These are phyloP conservation scores for Odontomachus brunneus DNA, from an alignment of 1,140 invertebrate genomes.

Conservation along the genomic window DNA sequence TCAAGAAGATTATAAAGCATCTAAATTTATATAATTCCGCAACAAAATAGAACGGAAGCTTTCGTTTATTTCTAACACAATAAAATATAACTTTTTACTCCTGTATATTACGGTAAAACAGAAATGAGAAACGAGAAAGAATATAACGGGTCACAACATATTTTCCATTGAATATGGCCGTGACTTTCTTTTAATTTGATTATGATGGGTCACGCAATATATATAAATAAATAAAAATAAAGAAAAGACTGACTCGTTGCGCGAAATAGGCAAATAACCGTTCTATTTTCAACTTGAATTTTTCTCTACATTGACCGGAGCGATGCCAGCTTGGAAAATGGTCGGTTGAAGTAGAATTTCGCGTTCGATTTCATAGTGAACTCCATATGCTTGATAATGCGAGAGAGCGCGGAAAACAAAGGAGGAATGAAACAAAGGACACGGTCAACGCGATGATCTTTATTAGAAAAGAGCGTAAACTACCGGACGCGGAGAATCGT, in stretches of 20 bases:
- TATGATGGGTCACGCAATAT: neutral
- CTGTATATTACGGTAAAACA: neutral
- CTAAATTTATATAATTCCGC: no score
- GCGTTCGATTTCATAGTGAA: neutral
- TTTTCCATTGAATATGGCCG: no score
- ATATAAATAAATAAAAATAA: neutral
- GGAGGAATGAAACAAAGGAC: constrained; percentile 3
- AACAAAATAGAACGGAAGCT: no score
- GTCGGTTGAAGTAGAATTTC: constrained; percentile 12
- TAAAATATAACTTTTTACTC: neutral
- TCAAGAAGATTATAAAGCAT: no score
- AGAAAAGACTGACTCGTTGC: neutral
- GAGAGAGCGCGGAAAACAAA: neutral
- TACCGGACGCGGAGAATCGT: constrained; percentile 24
- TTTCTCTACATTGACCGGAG: neutral
- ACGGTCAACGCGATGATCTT: constrained; percentile 19
- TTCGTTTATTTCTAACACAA: no score
- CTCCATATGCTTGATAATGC: constrained; percentile 5
- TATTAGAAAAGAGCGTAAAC: constrained; percentile 57
- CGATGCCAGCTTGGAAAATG: neutral
- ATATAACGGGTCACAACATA: no score
- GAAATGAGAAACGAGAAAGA: no score
- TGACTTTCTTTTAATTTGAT: neutral
- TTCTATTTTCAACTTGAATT: neutral
- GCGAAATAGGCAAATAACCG: neutral